These are phyloP conservation scores for Gymnocypris eckloni DNA, from an alignment of 2,797 vertebrate genomes.

Conservation along the genomic window DNA sequence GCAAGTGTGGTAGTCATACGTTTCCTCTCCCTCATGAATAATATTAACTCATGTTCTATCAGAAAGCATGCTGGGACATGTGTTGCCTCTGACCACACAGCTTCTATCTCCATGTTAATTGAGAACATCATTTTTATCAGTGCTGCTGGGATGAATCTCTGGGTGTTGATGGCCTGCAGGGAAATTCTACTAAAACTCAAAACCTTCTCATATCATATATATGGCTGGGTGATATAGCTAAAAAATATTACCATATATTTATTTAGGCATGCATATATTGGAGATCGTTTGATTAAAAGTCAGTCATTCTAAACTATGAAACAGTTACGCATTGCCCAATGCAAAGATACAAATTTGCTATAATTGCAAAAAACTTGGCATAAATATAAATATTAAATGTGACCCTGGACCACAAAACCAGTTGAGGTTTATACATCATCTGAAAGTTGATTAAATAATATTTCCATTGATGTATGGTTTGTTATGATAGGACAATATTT, in stretches of 20 bases:
- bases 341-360: not conserved
- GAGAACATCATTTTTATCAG: constrained; percentile 19
- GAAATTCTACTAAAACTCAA: constrained; percentile 11
- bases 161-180: constrained; percentile 28
- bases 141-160: constrained; percentile 18
- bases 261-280: not conserved
- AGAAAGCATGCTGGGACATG: constrained; percentile 50
- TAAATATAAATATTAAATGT: not conserved
- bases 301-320: not conserved
- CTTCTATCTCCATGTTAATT: constrained; percentile 43
- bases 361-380: not conserved
- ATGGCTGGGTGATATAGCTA: not conserved
- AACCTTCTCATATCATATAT: not conserved
- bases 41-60: constrained; percentile 48
- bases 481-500: too few species aligned
- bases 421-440: too few species aligned
- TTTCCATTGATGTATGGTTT: too few species aligned
- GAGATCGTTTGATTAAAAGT: not conserved
- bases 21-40: constrained; percentile 57
- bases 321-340: too few species aligned
- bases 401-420: too few species aligned
- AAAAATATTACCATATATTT: not conserved
- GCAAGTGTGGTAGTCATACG: constrained; percentile 45
- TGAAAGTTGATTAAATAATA: too few species aligned
- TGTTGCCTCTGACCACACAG: constrained; percentile 24